Evolutionary conservation across 2,113 vertebrate species (phyloP), one percentile per base, ranked within the genome.

Genomic region (Hystrix cristata): DNA sequence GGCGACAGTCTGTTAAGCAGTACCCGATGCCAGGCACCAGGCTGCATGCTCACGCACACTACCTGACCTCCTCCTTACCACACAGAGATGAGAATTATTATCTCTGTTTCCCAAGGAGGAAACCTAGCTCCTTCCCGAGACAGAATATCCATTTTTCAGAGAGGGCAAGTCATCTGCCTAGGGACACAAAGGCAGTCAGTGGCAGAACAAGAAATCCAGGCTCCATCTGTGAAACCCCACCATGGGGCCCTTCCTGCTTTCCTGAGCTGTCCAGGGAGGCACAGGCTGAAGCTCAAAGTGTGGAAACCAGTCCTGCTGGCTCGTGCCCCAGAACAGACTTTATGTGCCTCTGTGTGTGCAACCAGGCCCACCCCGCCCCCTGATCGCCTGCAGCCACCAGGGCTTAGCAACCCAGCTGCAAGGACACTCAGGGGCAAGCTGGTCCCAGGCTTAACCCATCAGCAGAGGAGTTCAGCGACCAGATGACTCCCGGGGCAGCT

Each of bases 121-220:
- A 81, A 81, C 53, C 21, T 87, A 13, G 10, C 14, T 46, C 74
- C 57, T 51, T 19, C 2, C 62, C 60, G 67, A 48, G 38, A 81
- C 0, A 48, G 34, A 64, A 43, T 18, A 69, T 67, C 71, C 67
- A 21, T 31, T 92, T 79, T 81, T 78, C 48, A 71, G 92, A 80
- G 59, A 80, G 29, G 43, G 67, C 23, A 90, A 91, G 83, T 72
- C n/a, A 55, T 62, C 78, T 69, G 80, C 62, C 92, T 80, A 34
- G 92, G 57, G 64, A 90, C 74, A 87, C 83, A 89, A 12, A 87
- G 92, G 76, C 79, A 59, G 10, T 53, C 38, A 83, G 38, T 38
- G 18, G 78, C 29, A 94, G 34, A 83, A 83, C 12, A 55, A 90
- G 53, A 34, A 80, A 53, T 16, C 11, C 14, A 46, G 59, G 27